phyloP scores from a whole-genome alignment of 2,888 invertebrate genomes.

The Limnephilus lunatus region DNA sequence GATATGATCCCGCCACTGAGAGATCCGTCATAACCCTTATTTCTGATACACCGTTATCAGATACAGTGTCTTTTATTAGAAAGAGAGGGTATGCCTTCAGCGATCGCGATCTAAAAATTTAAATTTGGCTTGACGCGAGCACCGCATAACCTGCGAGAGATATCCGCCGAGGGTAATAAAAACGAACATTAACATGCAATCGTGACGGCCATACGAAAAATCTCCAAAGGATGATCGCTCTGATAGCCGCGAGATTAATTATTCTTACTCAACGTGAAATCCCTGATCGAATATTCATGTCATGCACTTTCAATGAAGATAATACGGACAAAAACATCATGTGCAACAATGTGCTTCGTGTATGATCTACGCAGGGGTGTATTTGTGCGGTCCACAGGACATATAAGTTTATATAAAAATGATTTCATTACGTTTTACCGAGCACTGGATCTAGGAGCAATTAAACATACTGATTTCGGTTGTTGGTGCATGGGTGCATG shows the following conservation, averaged over 20 bases:
- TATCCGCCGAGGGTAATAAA: neutral
- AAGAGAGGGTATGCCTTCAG: no score
- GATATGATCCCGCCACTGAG: no score
- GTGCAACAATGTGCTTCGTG: neutral
- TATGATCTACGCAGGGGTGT: neutral
- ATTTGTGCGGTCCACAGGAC: neutral
- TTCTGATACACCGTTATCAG: no score
- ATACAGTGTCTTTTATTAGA: no score
- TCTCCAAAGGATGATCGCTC: constrained; percentile 22
- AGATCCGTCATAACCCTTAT: no score
- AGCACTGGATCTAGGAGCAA: no score
- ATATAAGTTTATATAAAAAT: neutral
- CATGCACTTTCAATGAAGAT: neutral
- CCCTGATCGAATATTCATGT: neutral
- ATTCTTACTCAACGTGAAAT: constrained; percentile 29
- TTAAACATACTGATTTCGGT: no score
- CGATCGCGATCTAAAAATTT: neutral
- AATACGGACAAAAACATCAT: neutral
- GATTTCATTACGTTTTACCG: no score
- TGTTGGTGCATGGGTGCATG: no score
- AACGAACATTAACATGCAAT: constrained; percentile 40
- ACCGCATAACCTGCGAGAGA: constrained; percentile 24
- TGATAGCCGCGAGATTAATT: constrained; percentile 19
- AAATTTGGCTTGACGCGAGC: neutral
- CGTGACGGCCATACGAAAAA: constrained; percentile 24